A percentile compares a stretch with the other conserved stretches of the same genome.
phyloP scores from a whole-genome alignment of 1,140 invertebrate species.

The Cecropterus lyciades region DNA sequence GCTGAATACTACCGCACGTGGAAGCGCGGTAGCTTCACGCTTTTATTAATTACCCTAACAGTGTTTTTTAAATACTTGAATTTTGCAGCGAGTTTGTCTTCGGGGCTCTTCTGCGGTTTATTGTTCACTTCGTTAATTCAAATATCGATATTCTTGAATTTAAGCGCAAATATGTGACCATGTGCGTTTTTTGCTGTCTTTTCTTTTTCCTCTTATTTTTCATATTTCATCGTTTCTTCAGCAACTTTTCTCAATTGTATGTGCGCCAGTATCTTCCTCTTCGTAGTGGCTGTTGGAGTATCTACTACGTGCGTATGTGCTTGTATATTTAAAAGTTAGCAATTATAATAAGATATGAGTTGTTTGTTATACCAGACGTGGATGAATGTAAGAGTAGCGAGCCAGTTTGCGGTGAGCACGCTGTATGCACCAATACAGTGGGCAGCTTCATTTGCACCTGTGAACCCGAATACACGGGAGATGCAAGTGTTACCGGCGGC shows the following conservation, averaged over 20 bases:
- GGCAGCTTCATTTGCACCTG: constrained; percentile 94
- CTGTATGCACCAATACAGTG: constrained; percentile 93
- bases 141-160: constrained; percentile 10
- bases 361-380: constrained; percentile 89
- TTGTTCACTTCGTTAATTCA: constrained; percentile 11
- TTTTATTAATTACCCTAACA: constrained; percentile 69
- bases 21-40: constrained; percentile 73
- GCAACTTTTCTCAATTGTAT: constrained; percentile 48
- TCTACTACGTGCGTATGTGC: constrained; percentile 66
- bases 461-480: constrained; percentile 92
- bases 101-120: constrained; percentile 14
- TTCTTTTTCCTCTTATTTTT: constrained; percentile 43
- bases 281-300: constrained; percentile 74
- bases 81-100: constrained; percentile 14
- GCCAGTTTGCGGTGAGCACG: constrained; percentile 91
- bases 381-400: constrained; percentile 93
- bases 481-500: constrained; percentile 88
- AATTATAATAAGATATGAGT: constrained; percentile 69
- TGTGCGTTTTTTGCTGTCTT: constrained; percentile 30
- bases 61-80: constrained; percentile 26
- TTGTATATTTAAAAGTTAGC: constrained; percentile 27
- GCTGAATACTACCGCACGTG: constrained; percentile 61
- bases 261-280: constrained; percentile 67
- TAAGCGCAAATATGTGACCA: constrained; percentile 9
- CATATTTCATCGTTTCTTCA: constrained; percentile 32